phyloP scores from a whole-genome alignment of 2,113 vertebrate genomes.

The Clarias batrachus region DNA sequence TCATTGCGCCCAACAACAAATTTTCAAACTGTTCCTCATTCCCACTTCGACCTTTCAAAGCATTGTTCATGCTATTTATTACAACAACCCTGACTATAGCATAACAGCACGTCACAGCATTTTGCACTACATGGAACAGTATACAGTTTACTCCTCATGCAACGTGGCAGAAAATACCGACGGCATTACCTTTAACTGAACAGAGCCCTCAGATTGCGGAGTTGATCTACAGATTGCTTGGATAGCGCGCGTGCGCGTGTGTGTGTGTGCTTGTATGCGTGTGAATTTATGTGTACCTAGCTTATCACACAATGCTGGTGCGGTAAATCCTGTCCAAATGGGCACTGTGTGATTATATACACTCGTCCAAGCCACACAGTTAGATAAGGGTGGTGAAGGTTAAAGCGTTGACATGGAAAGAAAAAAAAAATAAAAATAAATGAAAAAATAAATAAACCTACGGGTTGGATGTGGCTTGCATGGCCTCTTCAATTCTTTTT shows the following conservation, averaged over 20 bases:
- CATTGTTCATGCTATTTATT: background rate
- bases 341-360: conserved; percentile 29
- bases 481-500: conserved; percentile 13
- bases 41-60: background rate
- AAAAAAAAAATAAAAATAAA: too few species aligned
- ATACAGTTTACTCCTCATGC: background rate
- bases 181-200: background rate
- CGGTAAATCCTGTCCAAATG: conserved; percentile 27
- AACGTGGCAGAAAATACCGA: background rate
- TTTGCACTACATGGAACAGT: conserved; percentile 12
- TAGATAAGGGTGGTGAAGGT: conserved; percentile 67
- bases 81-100: background rate
- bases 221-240: conserved; percentile 26
- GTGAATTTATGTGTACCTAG: conserved; percentile 7
- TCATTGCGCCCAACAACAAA: too few species aligned
- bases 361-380: conserved; percentile 65
- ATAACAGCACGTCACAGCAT: background rate
- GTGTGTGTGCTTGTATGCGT: background rate
- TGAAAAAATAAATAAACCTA: conserved; percentile 30
- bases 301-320: conserved; percentile 29
- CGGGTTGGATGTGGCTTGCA: conserved; percentile 57
- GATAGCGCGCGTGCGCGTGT: background rate
- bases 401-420: conserved; percentile 60
- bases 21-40: background rate
- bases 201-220: conserved; percentile 15